Conservation (phyloP, 53 echinoderm and acorn worm genomes). For the Temnopleurus reevesii region DNA sequence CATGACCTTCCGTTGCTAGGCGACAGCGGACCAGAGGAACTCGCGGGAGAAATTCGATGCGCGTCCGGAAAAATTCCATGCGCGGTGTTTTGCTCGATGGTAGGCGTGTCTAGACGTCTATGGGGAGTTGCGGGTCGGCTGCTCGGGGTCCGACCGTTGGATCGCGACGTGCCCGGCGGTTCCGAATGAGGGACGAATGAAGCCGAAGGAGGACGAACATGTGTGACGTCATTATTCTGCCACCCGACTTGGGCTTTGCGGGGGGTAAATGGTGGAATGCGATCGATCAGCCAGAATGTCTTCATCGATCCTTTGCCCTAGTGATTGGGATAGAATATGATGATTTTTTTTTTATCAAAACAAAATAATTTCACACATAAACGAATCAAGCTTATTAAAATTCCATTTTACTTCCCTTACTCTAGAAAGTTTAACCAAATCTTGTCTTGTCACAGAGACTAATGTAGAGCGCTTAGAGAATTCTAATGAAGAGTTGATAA, state of each 20-base stretch:
- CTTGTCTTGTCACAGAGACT: too few relatives aligned
- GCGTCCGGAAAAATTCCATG: neutral
- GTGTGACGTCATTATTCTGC: neutral
- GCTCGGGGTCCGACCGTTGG: neutral
- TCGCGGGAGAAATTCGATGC: neutral
- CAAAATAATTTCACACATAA: too few relatives aligned
- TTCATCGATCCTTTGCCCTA: constrained; percentile 55
- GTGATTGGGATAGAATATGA: neutral
- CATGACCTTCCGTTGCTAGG: neutral
- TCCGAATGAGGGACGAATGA: neutral
- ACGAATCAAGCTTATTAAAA: too few relatives aligned
- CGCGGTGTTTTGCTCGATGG: neutral
- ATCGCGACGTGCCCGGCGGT: neutral
- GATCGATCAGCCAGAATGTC: constrained; percentile 40
- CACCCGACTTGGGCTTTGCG: constrained; percentile 33
- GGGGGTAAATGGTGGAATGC: constrained; percentile 23
- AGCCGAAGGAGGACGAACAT: neutral
- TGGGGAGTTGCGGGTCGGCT: neutral
- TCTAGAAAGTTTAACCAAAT: too few relatives aligned
- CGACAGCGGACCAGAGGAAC: neutral
- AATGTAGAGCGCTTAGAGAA: too few relatives aligned
- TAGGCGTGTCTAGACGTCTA: neutral
- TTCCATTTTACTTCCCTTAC: too few relatives aligned
- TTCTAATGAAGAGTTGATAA: too few relatives aligned
- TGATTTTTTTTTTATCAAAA: too few relatives aligned